Evolutionary conservation across 2,797 vertebrate genomes (phyloP).

Genomic region (Neosilurus hyrtlii): DNA sequence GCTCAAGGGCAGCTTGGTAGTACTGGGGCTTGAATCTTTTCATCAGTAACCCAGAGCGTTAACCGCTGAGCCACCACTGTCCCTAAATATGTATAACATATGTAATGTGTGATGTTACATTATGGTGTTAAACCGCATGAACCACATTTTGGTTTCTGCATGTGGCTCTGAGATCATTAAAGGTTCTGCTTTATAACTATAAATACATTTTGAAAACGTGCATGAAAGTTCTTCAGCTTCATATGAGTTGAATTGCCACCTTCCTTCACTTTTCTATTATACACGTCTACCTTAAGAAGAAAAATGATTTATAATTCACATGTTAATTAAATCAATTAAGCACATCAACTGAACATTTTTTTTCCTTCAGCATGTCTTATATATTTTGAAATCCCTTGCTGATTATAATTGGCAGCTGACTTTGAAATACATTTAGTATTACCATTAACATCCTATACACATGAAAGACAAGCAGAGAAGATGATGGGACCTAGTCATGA

Average conservation of each 20-base stretch:
- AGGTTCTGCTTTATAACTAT: not conserved
- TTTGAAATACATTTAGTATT: conserved; percentile 64
- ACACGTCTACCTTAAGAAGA: not conserved
- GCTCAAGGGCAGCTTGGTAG: too few species aligned
- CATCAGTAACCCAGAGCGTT: too few species aligned
- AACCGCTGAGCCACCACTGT: too few species aligned
- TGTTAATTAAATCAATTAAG: conserved; percentile 16
- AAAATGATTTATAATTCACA: conserved; percentile 5
- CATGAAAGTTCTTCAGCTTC: not conserved
- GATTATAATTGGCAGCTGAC: conserved; percentile 45
- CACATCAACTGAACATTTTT: conserved; percentile 12
- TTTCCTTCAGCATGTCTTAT: not conserved
- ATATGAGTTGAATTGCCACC: not conserved
- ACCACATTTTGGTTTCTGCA: not conserved
- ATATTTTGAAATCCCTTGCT: conserved; percentile 15
- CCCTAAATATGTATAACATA: not conserved
- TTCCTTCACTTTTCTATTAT: not conserved
- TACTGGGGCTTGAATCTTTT: too few species aligned
- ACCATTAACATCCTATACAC: conserved; percentile 74
- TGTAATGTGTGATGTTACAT: not conserved
- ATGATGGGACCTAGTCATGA: conserved; percentile 26
- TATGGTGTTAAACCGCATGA: not conserved
- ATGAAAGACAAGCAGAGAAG: conserved; percentile 59
- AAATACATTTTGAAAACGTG: not conserved
- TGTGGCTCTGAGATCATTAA: conserved; percentile 6